Conservation (phyloP, 2,888 invertebrate species). For the Leptopilina myrica region DNA sequence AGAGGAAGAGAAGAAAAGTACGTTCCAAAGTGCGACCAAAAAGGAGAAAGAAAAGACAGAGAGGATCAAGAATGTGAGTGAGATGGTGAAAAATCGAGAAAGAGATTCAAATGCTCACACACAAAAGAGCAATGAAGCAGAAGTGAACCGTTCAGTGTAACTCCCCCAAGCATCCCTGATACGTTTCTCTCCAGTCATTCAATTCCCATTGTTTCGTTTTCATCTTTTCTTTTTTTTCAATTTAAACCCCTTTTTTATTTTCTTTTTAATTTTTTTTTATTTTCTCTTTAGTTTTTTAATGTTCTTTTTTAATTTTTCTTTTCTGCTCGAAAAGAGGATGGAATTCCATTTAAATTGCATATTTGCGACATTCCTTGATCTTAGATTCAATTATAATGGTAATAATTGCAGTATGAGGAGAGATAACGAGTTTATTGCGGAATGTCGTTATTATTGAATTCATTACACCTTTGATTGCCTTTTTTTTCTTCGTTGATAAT, state of each 20-base stretch:
- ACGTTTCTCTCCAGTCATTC: constrained; percentile 1
- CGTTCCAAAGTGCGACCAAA: constrained; percentile 26
- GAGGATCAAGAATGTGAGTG: constrained; percentile 35
- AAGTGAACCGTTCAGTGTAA: constrained; percentile 38
- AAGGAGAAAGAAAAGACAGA: constrained; percentile 13
- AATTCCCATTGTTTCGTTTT: not conserved
- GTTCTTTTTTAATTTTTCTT: not conserved
- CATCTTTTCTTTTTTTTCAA: not conserved
- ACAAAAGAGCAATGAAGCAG: constrained; percentile 21
- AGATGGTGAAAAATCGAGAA: constrained; percentile 34
- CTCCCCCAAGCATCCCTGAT: constrained; percentile 26
- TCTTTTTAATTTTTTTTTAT: not conserved
- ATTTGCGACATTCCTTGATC: not conserved
- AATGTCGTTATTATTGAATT: not conserved
- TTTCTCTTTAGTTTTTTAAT: not conserved
- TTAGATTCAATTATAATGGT: not conserved
- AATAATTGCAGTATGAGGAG: not conserved
- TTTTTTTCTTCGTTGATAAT: too few relatives aligned
- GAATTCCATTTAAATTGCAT: too few relatives aligned
- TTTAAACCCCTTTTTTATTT: not conserved
- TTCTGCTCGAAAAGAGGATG: too few relatives aligned
- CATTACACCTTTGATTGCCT: too few relatives aligned
- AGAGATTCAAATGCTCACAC: constrained; percentile 38
- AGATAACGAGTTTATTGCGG: not conserved
- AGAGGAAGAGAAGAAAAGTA: constrained; percentile 23